Evolutionary conservation across 37 sponge, comb jelly and placozoan genomes (phyloP).

Genomic region (Beroe ovata): DNA sequence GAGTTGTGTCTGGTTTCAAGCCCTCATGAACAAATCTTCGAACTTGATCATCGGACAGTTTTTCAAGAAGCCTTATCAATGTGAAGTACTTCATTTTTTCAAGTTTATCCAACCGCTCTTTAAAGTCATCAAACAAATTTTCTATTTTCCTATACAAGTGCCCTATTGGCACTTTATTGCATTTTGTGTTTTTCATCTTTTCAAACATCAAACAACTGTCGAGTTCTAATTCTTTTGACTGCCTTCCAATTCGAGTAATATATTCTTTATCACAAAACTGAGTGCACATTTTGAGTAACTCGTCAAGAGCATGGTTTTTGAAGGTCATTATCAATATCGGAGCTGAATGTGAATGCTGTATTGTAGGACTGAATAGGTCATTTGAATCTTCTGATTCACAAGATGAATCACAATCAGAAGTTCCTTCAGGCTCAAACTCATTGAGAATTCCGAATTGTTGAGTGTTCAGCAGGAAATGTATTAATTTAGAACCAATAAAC

Average conservation of each 20-base stretch:
- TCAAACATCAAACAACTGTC: conserved; percentile 67
- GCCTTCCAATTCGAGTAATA: conserved; percentile 84
- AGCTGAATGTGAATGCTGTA: background rate
- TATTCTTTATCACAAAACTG: conserved; percentile 51
- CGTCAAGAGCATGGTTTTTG: conserved; percentile 96
- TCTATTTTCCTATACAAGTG: background rate
- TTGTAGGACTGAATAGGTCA: background rate
- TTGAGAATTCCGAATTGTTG: background rate
- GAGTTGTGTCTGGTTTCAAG: background rate
- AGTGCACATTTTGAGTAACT: conserved; percentile 80
- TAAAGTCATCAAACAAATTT: background rate
- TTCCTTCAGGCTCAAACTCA: background rate
- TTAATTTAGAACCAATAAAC: conserved; percentile 59
- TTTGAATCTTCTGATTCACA: background rate
- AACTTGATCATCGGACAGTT: background rate
- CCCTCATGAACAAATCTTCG: background rate
- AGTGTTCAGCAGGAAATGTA: conserved; percentile 37
- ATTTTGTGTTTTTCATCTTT: conserved; percentile 51
- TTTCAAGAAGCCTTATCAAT: background rate
- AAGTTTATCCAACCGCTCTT: background rate
- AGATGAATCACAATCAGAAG: background rate
- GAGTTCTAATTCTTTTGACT: conserved; percentile 79
- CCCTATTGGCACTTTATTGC: background rate
- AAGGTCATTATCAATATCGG: conserved; percentile 91
- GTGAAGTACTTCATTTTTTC: background rate